Evolutionary conservation across 2,113 vertebrate genomes (phyloP).

Genomic region (Anolis sagrei): DNA sequence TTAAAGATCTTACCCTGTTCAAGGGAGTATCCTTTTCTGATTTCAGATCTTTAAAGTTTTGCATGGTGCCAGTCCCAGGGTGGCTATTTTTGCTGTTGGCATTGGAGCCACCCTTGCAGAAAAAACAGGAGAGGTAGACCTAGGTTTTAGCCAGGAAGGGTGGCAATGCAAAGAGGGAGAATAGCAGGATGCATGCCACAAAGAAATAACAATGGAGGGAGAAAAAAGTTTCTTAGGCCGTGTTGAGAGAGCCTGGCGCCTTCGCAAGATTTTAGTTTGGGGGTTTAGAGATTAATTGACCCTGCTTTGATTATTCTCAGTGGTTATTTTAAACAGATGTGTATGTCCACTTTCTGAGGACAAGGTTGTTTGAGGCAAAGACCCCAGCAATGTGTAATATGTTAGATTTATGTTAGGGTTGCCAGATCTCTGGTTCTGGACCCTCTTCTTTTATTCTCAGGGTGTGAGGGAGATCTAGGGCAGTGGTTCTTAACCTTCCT

Average conservation of each 20-base stretch:
- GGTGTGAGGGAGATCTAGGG: too few species aligned
- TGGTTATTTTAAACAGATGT: neutral
- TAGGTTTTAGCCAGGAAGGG: constrained; percentile 78
- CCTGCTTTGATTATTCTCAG: neutral
- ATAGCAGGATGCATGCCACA: constrained; percentile 80
- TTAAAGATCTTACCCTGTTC: neutral
- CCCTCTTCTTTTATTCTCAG: too few species aligned
- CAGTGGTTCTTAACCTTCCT: too few species aligned
- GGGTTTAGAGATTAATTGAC: constrained; percentile 20
- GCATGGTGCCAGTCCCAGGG: constrained; percentile 13
- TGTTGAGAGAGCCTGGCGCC: constrained; percentile 42
- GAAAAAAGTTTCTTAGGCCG: constrained; percentile 53
- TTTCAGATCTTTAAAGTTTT: neutral
- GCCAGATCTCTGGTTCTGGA: too few species aligned
- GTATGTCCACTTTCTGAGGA: neutral
- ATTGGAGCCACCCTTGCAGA: constrained; percentile 45
- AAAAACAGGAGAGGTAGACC: constrained; percentile 69
- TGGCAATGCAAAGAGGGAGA: constrained; percentile 74
- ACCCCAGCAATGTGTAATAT: neutral
- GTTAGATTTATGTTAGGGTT: too few species aligned
- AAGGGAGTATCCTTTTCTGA: neutral
- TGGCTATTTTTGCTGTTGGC: constrained; percentile 35
- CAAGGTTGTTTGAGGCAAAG: neutral
- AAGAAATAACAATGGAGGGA: neutral
- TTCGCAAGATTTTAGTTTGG: constrained; percentile 36